Evolutionary conservation across 2,888 invertebrate genomes (phyloP), one percentile per base, ranked within the genome.

Genomic region (Ptilodon capucinus): DNA sequence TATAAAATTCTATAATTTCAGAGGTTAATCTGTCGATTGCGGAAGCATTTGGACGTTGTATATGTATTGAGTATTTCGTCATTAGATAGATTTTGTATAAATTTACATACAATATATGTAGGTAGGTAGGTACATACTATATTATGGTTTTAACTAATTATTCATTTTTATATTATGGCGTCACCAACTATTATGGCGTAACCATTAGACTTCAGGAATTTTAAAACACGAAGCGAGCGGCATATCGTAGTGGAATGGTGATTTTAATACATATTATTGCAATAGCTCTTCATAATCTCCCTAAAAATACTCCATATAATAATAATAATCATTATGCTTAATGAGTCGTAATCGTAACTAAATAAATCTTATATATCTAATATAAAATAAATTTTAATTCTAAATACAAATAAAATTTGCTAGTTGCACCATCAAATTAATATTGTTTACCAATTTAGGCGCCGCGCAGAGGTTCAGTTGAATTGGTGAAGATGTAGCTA

Each of bases 351-450:
- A 51, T 40, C 9, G 51, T 49, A 63, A 61, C 46, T 46, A 56
- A 60, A 52, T 51, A 51, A 32, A 49, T 8, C 46, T 28, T 57
- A 44, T 49, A 48, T 44, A 46, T 41, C 42, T 40, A 60, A 46
- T 52, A 57, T 40, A 55, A 61, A 59, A 51, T 40, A 52, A 59
- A 38, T 40, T 42, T 40, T 54, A 52, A 42, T 50, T 46, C 54
- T 55, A 60, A 54, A 57, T 65, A n/a, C n/a, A n/a, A n/a, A n/a
- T n/a, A n/a, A n/a, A n/a, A n/a, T 66, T 65, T 57, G 61, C 67
- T 65, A 66, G 67, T 61, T 66, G 61, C 61, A 63, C 65, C 64
- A 63, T 57, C 42, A 49, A 54, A 54, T 52, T 17, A 41, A n/a
- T n/a, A n/a, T n/a, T n/a, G n/a, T n/a, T n/a, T n/a, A n/a, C n/a